Base-by-base conservation (phyloP, 2,797 vertebrate genomes). In the Scarus forsteni region DNA sequence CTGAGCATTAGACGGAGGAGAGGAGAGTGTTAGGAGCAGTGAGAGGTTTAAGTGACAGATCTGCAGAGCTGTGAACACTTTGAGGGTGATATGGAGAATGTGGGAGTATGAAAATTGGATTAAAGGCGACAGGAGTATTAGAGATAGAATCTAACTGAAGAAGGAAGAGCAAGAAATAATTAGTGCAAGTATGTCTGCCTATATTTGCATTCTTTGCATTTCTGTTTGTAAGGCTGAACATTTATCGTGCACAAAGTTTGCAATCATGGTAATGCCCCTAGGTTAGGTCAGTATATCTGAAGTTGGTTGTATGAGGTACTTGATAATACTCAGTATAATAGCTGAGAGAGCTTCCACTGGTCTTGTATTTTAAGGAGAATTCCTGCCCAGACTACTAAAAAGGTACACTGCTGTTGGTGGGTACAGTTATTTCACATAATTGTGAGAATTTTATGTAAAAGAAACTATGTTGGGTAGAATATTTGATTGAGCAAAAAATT, bases 81-180 rank as follows among this genome's bases (percentile, higher is more conserved):
- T 71, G 55, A 73, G 83, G 74, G 63, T 70, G 81, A 82, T 85
- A 75, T 55, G 66, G 77, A 82, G 81, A 85, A 77, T 65, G 85
- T 73, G 71, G 76, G 80, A 67, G 67, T 74, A 82, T 83, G 70
- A 85, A 86, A 87, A 60, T 46, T 64, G 74, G 77, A 89, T 85
- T 83, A 83, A 82, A 89, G 73, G 67, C 38, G 16, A 61, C 9
- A 1, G 42, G 60, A 63, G 74, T 58, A 81, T 66, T 65, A 61
- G 60, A 74, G 40, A 43, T 54, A 16, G 66, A 75, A 68, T 51
- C 58, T 73, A 83, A 75, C 64, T 51, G 75, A 75, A 67, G 66
- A 78, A 73, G 75, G 75, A 69, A 74, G 59, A 77, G 73, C 46
- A 14, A 67, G 52, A 85, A 84, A 84, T 82, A 90, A 89, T 83